phyloP scores from a whole-genome alignment of 2,888 invertebrate species.

The Mythimna lalbum region DNA sequence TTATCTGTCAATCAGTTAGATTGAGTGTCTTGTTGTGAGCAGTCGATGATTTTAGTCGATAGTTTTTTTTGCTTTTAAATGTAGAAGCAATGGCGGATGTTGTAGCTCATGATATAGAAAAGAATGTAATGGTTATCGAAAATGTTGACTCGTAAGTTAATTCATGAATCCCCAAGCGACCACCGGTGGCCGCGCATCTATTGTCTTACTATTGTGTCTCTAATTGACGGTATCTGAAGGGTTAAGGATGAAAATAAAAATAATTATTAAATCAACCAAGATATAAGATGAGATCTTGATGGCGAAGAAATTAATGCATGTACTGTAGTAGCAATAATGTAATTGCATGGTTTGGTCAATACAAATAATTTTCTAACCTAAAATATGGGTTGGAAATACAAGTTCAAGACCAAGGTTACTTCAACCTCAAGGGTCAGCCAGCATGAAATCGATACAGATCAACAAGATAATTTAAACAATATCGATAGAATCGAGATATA shows the following conservation, averaged over 20 bases:
- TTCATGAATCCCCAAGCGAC: too few relatives aligned
- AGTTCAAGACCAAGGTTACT: neutral
- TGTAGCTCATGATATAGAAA: neutral
- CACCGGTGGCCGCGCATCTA: too few relatives aligned
- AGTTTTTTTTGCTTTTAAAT: constrained; percentile 22
- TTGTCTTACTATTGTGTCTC: too few relatives aligned
- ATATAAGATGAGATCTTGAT: neutral
- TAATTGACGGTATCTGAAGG: too few relatives aligned
- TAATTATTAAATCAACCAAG: neutral
- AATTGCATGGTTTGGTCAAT: neutral
- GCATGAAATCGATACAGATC: constrained; percentile 34
- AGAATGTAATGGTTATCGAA: neutral
- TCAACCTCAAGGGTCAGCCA: constrained; percentile 8
- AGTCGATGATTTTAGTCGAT: constrained; percentile 38
- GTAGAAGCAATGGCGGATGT: neutral
- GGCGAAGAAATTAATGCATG: neutral
- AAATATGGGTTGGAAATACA: neutral
- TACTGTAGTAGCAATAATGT: neutral
- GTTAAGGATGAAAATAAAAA: neutral
- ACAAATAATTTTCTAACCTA: neutral
- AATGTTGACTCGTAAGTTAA: too few relatives aligned
- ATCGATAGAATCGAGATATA: constrained; percentile 43
- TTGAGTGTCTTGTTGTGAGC: constrained; percentile 45
- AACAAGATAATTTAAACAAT: constrained; percentile 49
- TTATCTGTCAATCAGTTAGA: constrained; percentile 71